Base-by-base conservation (phyloP, 2,888 invertebrate species). In the Drosophila flavopinicola region DNA sequence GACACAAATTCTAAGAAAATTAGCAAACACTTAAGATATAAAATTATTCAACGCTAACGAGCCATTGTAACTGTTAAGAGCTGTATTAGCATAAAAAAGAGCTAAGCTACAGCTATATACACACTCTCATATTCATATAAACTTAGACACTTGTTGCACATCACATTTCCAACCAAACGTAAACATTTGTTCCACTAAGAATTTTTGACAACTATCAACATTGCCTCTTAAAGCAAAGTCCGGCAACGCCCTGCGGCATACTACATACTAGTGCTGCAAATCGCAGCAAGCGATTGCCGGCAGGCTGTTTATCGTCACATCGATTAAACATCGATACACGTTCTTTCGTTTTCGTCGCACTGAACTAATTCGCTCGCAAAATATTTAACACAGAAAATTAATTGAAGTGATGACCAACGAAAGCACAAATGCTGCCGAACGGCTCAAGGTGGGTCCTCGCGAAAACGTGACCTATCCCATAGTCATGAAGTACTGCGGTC, bases 401-500 rank as follows among this genome's bases (percentile, higher is more conserved):
- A 54, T 11, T 44, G 10, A 45, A 27, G n/a, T 52, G 86, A 94
- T 94, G 93, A 93, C 93, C 68, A 93, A 93, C 88, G 92, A 92
- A 90, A 92, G 91, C 30, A 92, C 92, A 90, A 93, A 94, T 89
- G 92, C 92, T 89, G 92, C 92, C 82, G 89, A 90, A 78, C 91
- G 92, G 48, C 92, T 93, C 63, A 92, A 92, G 74, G 92, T 93
- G 91, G 95, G 94, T 78, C 95, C 95, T 64, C 94, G 94, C 78
- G 93, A 93, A 85, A 96, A 95, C 69, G 93, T 96, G 63, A 93
- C 92, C 65, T 98, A 98, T 91, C 98, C 98, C 15, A 80, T 96
- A 66, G 94, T 93, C 90, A 95, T 98, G 66, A 92, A 94, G 76
- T 98, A 98, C 91, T 98, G 98, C 91, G 98, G 98, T 39, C 97